Percentiles rank a stretch among this genome's conserved stretches.
Conservation (phyloP, 2,888 invertebrate species). For the Tenthredo distinguenda region DNA sequence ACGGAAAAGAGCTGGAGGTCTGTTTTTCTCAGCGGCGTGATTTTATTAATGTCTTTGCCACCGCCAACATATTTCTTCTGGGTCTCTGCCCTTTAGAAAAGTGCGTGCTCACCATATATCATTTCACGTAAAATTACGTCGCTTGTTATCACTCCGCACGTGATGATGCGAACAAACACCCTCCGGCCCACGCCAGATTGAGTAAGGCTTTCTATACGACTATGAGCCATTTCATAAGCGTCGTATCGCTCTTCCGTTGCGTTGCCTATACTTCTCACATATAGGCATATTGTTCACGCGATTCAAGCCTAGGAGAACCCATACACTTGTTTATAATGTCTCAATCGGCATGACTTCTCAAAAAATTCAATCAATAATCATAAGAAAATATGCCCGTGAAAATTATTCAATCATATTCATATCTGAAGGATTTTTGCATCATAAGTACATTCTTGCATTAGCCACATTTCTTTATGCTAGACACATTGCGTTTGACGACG, state of each 20-base stretch:
- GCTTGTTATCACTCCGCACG: constrained; percentile 44
- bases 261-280: background rate
- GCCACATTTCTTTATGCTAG: background rate
- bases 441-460: background rate
- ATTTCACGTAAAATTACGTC: constrained; percentile 45
- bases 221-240: constrained; percentile 28
- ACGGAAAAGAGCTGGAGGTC: constrained; percentile 31
- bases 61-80: constrained; percentile 53
- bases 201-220: constrained; percentile 24
- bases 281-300: background rate
- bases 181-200: constrained; percentile 1
- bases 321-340: background rate
- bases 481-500: background rate
- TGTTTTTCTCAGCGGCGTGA: constrained; percentile 47
- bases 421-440: background rate
- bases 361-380: background rate
- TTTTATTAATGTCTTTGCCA: constrained; percentile 53
- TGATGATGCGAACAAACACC: constrained; percentile 36
- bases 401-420: background rate
- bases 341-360: background rate
- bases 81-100: constrained; percentile 40
- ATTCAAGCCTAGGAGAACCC: background rate
- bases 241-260: background rate
- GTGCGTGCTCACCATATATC: constrained; percentile 43
- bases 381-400: background rate